Evolutionary conservation across 2,113 vertebrate species (phyloP).

Genomic region (Dinomys branickii): DNA sequence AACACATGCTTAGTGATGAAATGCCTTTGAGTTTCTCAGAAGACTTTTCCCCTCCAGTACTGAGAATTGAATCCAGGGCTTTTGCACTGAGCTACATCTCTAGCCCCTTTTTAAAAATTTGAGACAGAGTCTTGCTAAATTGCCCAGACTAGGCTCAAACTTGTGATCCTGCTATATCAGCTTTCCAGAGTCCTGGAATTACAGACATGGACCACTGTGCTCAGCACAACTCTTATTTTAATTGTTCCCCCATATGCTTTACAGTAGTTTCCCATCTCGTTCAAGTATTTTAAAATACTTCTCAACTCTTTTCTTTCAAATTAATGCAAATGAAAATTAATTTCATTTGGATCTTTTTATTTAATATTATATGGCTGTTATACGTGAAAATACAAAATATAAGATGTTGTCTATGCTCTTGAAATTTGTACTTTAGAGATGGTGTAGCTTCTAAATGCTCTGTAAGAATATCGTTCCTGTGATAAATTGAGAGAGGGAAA

Average conservation of each 20-base stretch:
- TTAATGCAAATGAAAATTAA: slow-evolving; percentile 40
- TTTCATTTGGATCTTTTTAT: slow-evolving; percentile 4
- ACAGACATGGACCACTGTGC: not conserved
- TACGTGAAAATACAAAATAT: slow-evolving; percentile 46
- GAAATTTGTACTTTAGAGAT: slow-evolving; percentile 43
- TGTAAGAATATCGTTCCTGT: slow-evolving; percentile 20
- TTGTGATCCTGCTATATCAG: not conserved
- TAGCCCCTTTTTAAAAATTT: not conserved
- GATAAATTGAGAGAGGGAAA: not conserved
- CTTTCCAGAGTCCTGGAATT: not conserved
- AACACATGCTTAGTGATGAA: not conserved
- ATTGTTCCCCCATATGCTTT: slow-evolving; percentile 16
- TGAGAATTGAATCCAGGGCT: not conserved
- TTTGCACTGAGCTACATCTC: not conserved
- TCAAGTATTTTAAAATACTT: not conserved
- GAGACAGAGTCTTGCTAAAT: not conserved
- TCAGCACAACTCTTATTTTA: not conserved
- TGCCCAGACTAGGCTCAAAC: not conserved
- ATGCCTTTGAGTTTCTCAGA: not conserved
- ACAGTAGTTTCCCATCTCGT: not conserved
- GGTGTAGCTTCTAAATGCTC: not conserved
- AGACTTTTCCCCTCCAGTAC: no score
- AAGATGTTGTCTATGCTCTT: not conserved
- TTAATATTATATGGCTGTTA: not conserved
- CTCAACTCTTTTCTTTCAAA: slow-evolving; percentile 37